Percentiles rank a stretch among this genome's conserved stretches.
phyloP scores from a whole-genome alignment of 2,888 invertebrate genomes.

The Prosapia bicincta region DNA sequence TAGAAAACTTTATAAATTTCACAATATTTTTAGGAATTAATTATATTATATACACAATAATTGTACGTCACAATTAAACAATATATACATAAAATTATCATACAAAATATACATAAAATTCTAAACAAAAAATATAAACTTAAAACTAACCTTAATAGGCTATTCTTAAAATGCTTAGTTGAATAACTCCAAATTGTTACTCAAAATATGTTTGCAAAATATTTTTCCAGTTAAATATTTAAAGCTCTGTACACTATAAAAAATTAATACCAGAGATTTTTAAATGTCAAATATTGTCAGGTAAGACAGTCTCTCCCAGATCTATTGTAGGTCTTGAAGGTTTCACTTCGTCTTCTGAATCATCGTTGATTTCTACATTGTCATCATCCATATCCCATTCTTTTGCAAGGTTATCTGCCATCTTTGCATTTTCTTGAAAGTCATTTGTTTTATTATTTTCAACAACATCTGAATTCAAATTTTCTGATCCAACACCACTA shows the following conservation, averaged over 20 bases:
- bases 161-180: background rate
- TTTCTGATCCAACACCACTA: background rate
- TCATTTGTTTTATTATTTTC: background rate
- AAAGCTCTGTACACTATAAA: background rate
- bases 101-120: background rate
- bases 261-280: background rate
- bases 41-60: too few species aligned
- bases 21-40: too few species aligned
- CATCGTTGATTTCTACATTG: conserved; percentile 32
- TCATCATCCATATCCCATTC: conserved; percentile 36
- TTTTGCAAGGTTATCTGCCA: conserved; percentile 28
- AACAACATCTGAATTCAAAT: background rate
- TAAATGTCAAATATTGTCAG: background rate
- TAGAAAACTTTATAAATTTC: too few species aligned
- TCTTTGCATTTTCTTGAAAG: background rate
- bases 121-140: background rate
- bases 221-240: background rate
- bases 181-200: too few species aligned
- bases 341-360: conserved; percentile 30
- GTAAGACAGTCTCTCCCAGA: conserved; percentile 12
- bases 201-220: too few species aligned
- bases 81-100: background rate
- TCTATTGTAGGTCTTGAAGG: conserved; percentile 35
- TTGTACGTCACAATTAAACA: background rate
- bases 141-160: background rate